These are phyloP conservation scores for Odobenus rosmarus DNA, from an alignment of 2,113 vertebrate species.

Conservation along the genomic window DNA sequence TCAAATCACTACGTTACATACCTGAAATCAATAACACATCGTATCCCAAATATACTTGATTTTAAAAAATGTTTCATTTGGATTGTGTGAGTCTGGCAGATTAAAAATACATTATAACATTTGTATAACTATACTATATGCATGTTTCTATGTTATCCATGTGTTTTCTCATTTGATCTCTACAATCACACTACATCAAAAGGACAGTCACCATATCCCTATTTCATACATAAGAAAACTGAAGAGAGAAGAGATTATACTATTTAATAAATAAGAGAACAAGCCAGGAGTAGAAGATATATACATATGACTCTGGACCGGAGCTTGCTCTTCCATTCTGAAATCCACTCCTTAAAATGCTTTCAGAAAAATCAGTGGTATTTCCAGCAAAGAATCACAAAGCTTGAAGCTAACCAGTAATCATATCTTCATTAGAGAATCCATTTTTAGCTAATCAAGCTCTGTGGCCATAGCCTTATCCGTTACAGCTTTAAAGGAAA, in stretches of 20 bases:
- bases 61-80: neutral
- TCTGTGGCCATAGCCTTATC: neutral
- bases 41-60: neutral
- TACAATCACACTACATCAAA: neutral
- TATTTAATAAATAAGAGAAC: constrained; percentile 43
- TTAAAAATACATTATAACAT: neutral
- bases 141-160: neutral
- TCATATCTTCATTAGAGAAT: constrained; percentile 44
- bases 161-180: constrained; percentile 23
- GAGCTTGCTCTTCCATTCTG: constrained; percentile 4
- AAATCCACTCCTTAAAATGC: constrained; percentile 40
- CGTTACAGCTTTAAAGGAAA: neutral
- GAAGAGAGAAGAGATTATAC: neutral
- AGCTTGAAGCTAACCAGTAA: constrained; percentile 3
- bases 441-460: constrained; percentile 46
- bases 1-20: neutral
- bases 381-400: constrained; percentile 56
- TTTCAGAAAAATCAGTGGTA: constrained; percentile 33
- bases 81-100: neutral
- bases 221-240: neutral
- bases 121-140: neutral
- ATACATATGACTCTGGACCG: neutral
- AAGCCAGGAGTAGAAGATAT: neutral
- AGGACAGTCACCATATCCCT: neutral
- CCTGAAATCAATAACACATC: neutral